Base-by-base conservation (phyloP, 2,797 vertebrate species). In the Sebastes vulpes region DNA sequence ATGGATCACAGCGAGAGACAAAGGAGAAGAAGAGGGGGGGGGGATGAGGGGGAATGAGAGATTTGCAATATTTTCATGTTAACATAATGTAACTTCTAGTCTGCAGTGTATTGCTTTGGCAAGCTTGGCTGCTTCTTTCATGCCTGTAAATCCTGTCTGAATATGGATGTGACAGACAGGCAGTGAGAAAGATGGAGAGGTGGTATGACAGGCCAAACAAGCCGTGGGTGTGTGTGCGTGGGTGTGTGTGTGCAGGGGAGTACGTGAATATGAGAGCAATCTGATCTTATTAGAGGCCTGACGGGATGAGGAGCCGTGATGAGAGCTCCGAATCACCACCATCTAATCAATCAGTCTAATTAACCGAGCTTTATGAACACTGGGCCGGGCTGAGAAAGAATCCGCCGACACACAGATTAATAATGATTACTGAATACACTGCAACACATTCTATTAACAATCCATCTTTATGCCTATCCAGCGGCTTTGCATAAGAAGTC, bases 331-430 rank as follows among this genome's bases (percentile, higher is more conserved):
- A 92, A 90, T 94, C 90, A 85, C 85, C 89, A 85, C 84, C 92
- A 86, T 89, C 92, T 93, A 93, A 94, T 95, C 94, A 95, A 95
- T 95, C 94, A 93, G 89, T 89, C 92, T 93, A 95, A 95, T 95
- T 94, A 95, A 91, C 85, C 81, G 8, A 90, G 87, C 90, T 93
- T 95, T 90, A 92, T 93, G 92, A 92, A 94, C 89, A 90, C 90
- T 35, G 87, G 83, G 89, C 88, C 60, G 58, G 78, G 91, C 86
- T 4, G 83, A 93, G 91, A 89, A 82, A 89, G 83, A 89, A 91
- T 92, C 80, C 72, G 66, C 92, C 81, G 90, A 92, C 92, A 93
- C 91, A 87, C 83, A 92, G 87, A 95, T 94, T 94, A 95, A 95
- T 94, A 94, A 91, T 83, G 93, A 94, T 93, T 93, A 90, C 90